phyloP scores from a whole-genome alignment of 35 echinoderm and acorn worm genomes.

The Strongylocentrotus purpuratus region DNA sequence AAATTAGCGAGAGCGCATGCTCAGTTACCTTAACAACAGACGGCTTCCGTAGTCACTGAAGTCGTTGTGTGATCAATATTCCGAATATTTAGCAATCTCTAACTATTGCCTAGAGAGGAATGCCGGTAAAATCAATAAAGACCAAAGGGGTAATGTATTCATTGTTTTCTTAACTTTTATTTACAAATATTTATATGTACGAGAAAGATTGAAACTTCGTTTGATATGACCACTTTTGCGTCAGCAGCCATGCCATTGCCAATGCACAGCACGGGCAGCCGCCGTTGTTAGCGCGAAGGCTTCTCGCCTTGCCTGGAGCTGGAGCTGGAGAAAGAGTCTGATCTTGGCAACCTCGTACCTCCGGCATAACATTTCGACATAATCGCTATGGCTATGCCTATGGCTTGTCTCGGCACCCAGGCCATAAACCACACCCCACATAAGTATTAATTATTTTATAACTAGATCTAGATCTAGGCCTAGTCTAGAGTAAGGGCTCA shows the following conservation, averaged over 20 bases:
- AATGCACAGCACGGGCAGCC: not conserved
- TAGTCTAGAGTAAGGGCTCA: no score
- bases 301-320: not conserved
- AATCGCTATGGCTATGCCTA: no score
- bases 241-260: not conserved
- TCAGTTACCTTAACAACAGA: conserved; percentile 87
- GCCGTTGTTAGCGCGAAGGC: not conserved
- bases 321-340: not conserved
- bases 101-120: not conserved
- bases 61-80: not conserved
- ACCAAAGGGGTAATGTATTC: conserved; percentile 34
- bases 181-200: not conserved
- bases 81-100: not conserved
- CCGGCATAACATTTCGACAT: no score
- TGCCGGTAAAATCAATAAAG: not conserved
- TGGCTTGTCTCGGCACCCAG: no score
- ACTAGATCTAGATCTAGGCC: no score
- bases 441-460: no score
- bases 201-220: not conserved
- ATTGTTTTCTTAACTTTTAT: not conserved
- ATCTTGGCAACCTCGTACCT: no score
- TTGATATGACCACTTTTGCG: no score
- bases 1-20: conserved; percentile 63
- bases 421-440: no score
- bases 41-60: not conserved